Evolutionary conservation across 2,113 vertebrate genomes (phyloP).

Genomic region (Apteryx owenii): DNA sequence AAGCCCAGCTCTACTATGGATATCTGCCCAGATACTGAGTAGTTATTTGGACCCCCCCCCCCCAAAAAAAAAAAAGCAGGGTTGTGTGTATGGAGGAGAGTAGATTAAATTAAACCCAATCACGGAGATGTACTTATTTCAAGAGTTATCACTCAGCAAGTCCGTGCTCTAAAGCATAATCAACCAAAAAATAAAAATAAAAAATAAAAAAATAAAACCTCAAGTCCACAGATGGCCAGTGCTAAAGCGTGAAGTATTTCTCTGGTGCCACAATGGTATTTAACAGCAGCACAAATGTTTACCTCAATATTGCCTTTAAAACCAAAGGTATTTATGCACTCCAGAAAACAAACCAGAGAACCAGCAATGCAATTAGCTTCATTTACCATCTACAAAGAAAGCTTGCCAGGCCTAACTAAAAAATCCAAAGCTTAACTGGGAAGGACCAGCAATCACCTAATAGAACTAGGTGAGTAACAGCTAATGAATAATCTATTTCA

Average conservation of each 20-base stretch:
- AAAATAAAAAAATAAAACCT: background rate
- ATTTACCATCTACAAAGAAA: background rate
- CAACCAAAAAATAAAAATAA: background rate
- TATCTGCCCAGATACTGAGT: background rate
- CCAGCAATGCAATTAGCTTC: background rate
- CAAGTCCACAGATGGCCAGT: background rate
- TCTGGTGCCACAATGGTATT: conserved; percentile 3
- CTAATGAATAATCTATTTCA: conserved; percentile 33
- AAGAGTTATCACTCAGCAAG: background rate
- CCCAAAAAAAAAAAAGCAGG: background rate
- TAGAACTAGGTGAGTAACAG: background rate
- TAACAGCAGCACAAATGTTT: conserved; percentile 25
- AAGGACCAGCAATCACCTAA: background rate
- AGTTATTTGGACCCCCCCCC: background rate
- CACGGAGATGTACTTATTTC: background rate
- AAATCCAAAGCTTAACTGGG: background rate
- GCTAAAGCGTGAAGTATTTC: background rate
- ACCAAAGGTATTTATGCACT: background rate
- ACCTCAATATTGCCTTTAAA: background rate
- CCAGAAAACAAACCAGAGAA: background rate
- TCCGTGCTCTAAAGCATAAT: background rate
- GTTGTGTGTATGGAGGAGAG: fast-evolving
- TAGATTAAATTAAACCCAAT: background rate
- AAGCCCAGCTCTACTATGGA: background rate
- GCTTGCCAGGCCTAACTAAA: background rate